Percentiles rank a stretch among this genome's conserved stretches.
Conservation (phyloP, 2,113 vertebrate genomes). For the Benitochromis conjunctus region DNA sequence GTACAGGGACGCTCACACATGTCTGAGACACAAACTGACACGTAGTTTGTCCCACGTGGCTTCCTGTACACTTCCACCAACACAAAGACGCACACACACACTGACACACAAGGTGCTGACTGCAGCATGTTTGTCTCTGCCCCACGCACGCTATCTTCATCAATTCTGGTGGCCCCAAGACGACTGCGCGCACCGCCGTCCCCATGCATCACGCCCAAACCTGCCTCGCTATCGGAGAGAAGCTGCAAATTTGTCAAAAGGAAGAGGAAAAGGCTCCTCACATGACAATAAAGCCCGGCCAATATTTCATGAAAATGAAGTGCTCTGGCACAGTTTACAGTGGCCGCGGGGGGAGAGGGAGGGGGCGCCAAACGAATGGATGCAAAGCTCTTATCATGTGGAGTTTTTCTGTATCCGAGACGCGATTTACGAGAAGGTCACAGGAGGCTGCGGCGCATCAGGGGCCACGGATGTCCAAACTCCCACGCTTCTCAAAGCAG, state of each 20-base stretch:
- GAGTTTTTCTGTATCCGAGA: constrained; percentile 50
- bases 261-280: constrained; percentile 57
- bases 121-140: constrained; percentile 83
- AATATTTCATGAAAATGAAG: constrained; percentile 97
- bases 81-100: neutral
- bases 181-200: constrained; percentile 71
- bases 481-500: neutral
- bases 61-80: neutral
- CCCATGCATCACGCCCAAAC: constrained; percentile 86
- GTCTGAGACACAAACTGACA: neutral
- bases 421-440: constrained; percentile 37
- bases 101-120: constrained; percentile 71
- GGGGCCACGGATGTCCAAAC: neutral
- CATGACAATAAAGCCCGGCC: constrained; percentile 83
- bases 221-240: constrained; percentile 76
- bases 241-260: constrained; percentile 86
- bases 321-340: constrained; percentile 81
- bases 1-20: neutral
- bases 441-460: constrained; percentile 1
- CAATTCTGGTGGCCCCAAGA: constrained; percentile 84
- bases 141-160: constrained; percentile 81
- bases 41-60: neutral
- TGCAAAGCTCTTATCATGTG: constrained; percentile 63
- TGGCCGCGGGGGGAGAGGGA: neutral
- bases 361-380: constrained; percentile 15